Evolutionary conservation across 1,140 invertebrate genomes (phyloP), one percentile per base, ranked within the genome.

Genomic region (Sesamia nonagrioides): DNA sequence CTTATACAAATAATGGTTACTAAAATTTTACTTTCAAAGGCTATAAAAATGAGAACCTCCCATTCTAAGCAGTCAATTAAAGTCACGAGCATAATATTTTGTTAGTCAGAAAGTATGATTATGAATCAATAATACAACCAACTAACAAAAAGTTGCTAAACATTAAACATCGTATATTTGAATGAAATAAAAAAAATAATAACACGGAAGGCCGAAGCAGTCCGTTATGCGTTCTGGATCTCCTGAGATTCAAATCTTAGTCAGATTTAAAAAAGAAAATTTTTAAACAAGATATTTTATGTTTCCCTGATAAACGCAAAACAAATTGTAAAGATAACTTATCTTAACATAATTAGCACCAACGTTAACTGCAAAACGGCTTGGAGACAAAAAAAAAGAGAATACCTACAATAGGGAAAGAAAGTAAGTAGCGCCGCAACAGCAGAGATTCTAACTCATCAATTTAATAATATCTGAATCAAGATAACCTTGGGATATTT

Each of bases 401-500:
- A 27, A 27, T 27, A 27, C 27, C 27, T 3, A 61, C 7, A 56
- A 35, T 13, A 9, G 1, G n/a, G 33, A 8, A 71, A 54, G 68
- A 71, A 37, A 71, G 68, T n/a, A 6, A 54, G 54, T 18, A 1
- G 33, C 48, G 50, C 11, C 42, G 45, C 18, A 33, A 37, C 27
- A 37, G 18, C 48, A 56, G 11, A 7, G 42, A 42, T 2, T n/a
- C 58, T 27, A 58, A 37, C 21, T 13, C 11, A 33, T 33, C 66
- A 72, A 61, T 72, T 71, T 54, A 7, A 42, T 54, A 42, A 27
- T 66, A 42, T 48, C 68, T 73, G 8, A 60, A 76, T 77, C 75
- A 61, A 40, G 66, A 68, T 81, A 66, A 18, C 69, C 75, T 77
- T 78, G 61, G 17, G 40, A 42, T 72, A 68, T 73, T 37, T 42